Conservation (phyloP, 2,888 invertebrate genomes). For the Plebejus anna region DNA sequence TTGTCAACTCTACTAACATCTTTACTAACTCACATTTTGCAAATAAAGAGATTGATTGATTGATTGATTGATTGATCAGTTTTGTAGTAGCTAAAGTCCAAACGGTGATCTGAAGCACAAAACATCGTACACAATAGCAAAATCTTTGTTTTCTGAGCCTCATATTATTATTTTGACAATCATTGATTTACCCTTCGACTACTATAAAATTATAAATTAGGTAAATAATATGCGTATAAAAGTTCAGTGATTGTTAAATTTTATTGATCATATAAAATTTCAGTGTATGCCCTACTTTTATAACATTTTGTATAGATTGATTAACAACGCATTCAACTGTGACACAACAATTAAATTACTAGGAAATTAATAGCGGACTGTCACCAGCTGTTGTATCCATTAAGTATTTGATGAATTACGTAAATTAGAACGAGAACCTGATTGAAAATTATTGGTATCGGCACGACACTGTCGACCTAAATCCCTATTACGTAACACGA, state of each 20-base stretch:
- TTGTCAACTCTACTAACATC: too few relatives aligned
- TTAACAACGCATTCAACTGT: neutral
- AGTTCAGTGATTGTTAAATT: neutral
- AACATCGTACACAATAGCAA: too few relatives aligned
- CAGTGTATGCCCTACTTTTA: neutral
- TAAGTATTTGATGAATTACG: neutral
- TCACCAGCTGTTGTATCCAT: neutral
- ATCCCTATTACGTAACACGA: neutral
- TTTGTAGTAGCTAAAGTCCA: neutral
- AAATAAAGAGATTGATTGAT: too few relatives aligned
- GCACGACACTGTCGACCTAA: neutral
- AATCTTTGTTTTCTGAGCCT: too few relatives aligned
- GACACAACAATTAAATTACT: slow-evolving; percentile 1
- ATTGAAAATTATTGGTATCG: neutral
- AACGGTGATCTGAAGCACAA: neutral
- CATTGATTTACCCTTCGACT: too few relatives aligned
- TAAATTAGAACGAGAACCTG: neutral
- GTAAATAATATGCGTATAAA: neutral
- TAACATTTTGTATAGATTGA: neutral
- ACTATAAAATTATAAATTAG: too few relatives aligned
- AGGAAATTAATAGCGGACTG: neutral
- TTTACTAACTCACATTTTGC: too few relatives aligned
- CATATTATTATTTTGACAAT: too few relatives aligned
- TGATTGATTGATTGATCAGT: too few relatives aligned
- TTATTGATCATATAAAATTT: neutral